Evolutionary conservation across 2,113 vertebrate species (phyloP).

Genomic region (Chaetops frenatus): DNA sequence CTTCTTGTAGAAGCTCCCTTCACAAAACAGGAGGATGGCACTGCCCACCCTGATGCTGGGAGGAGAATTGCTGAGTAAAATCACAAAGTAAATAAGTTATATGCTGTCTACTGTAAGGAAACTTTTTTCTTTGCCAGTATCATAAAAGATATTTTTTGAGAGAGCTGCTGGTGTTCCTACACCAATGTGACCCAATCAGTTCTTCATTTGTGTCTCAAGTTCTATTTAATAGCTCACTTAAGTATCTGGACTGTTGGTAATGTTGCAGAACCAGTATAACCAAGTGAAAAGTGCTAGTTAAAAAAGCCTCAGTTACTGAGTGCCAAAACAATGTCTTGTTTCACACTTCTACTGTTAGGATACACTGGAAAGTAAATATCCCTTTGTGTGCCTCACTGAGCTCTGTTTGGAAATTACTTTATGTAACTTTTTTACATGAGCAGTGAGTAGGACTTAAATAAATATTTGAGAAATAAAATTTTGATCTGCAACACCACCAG

Average conservation of each 20-base stretch:
- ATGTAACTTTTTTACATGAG: not conserved
- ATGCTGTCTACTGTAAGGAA: not conserved
- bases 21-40: not conserved
- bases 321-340: not conserved
- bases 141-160: not conserved
- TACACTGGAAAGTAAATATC: not conserved
- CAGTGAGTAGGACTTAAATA: not conserved
- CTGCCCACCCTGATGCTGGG: not conserved
- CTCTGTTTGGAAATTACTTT: not conserved
- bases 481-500: not conserved
- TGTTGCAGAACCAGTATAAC: not conserved
- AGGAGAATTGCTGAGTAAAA: not conserved
- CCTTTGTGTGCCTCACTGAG: not conserved
- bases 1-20: not conserved
- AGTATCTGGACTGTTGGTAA: not conserved
- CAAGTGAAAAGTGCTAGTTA: not conserved
- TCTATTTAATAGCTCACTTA: not conserved
- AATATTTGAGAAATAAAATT: not conserved
- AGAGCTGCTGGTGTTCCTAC: not conserved
- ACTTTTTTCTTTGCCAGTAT: not conserved
- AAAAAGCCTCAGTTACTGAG: not conserved
- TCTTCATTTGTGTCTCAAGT: not conserved
- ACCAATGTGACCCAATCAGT: not conserved
- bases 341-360: not conserved
- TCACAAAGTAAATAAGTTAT: not conserved